Evolutionary conservation across 2,113 vertebrate species (phyloP).

Genomic region (Oncorhynchus masou): DNA sequence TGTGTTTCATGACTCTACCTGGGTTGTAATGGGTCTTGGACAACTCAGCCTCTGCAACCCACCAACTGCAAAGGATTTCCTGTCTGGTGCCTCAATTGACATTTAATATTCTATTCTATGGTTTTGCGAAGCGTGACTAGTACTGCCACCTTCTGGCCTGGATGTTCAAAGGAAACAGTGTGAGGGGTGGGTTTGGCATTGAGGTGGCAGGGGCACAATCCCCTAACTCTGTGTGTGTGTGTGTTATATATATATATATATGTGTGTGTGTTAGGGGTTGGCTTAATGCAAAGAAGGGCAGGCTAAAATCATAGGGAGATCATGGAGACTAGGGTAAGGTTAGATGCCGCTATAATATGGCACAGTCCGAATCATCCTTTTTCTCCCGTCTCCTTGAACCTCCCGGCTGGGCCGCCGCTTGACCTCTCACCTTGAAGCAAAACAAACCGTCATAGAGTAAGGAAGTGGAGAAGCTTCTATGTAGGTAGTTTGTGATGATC

Average conservation of each 20-base stretch:
- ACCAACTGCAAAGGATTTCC: too few relatives aligned
- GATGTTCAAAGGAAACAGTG: background rate
- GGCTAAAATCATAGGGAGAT: conserved; percentile 1
- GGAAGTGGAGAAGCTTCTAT: too few relatives aligned
- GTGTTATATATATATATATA: too few relatives aligned
- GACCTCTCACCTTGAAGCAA: conserved; percentile 74
- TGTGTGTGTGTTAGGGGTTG: background rate
- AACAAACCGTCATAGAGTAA: background rate
- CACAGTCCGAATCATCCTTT: conserved; percentile 76
- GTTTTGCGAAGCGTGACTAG: too few relatives aligned
- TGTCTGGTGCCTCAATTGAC: too few relatives aligned
- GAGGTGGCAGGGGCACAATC: background rate
- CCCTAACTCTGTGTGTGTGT: background rate
- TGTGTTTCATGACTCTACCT: too few relatives aligned
- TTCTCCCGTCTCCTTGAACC: conserved; percentile 73
- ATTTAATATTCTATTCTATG: too few relatives aligned
- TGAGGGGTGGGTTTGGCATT: background rate
- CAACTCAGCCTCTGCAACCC: too few relatives aligned
- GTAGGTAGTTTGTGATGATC: too few relatives aligned
- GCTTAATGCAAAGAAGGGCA: too few relatives aligned
- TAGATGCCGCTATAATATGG: conserved; percentile 60
- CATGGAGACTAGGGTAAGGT: conserved; percentile 8
- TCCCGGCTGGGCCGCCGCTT: conserved; percentile 46
- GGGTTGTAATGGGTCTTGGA: too few relatives aligned
- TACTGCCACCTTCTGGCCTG: too few relatives aligned